Evolutionary conservation across 2,888 invertebrate species (phyloP), one percentile per base, ranked within the genome.

Genomic region (Spodoptera picta): DNA sequence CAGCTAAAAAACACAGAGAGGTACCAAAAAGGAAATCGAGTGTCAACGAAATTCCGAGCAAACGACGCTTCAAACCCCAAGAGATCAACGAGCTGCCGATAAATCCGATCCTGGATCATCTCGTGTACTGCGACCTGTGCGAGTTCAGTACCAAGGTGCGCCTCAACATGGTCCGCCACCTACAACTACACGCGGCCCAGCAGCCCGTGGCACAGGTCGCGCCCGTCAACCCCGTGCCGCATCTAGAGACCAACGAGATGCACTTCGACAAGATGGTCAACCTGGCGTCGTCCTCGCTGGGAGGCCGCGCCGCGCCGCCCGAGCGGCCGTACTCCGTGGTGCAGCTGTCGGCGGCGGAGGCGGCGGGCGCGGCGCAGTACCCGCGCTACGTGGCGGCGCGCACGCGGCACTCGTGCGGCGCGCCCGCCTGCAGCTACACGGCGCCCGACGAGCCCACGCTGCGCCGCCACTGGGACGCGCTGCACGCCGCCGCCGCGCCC

Each of bases 221-320:
- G 12, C 97, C 97, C 0, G 96, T 98, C 0, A 98, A 98, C 92
- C 98, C 98, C 0, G 97, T 98, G 6, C 97, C 97, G 0, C 97
- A 97, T 83, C 91, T 97, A 44, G 97, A 97, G 75, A 96, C 96
- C 46, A 96, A 96, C 73, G 97, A 97, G 83, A 96, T 95, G 75
- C 97, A 97, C 95, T 98, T 98, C 83, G 98, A 98, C 86, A 97
- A 96, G 86, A 98, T 98, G 98, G 95, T 96, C 0, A 98, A 98
- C 86, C 94, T 97, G 19, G 97, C 98, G 0, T 96, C 96, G n/a
- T 97, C 96, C 75, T 97, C 96, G 11, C 77, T 87, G 19, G 83
- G 65, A 75, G 60, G 23, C 67, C 74, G 10, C 88, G 56, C 64
- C 86, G 4, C 74, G 76, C 1, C 47, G n/a, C 4, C 24, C 36